These are phyloP conservation scores for Geococcyx californianus DNA, from an alignment of 2,113 vertebrate genomes.

Conservation along the genomic window DNA sequence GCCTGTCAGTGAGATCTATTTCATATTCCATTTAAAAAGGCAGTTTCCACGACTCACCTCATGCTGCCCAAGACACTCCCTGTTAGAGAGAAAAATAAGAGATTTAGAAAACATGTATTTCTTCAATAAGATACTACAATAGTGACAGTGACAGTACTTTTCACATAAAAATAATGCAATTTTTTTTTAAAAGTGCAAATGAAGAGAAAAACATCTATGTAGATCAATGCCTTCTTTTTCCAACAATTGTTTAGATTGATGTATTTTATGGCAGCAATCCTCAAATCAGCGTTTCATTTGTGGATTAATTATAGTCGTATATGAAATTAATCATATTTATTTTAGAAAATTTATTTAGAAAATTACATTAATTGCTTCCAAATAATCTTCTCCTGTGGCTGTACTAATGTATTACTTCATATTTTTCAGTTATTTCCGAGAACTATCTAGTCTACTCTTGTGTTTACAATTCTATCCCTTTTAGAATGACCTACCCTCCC, in stretches of 20 bases:
- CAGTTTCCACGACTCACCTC: slow-evolving; percentile 72
- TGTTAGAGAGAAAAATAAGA: slow-evolving; percentile 55
- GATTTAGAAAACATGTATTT: background rate
- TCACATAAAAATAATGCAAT: background rate
- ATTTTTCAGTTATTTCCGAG: background rate
- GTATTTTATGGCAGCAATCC: background rate
- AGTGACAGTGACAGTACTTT: background rate
- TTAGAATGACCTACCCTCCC: background rate
- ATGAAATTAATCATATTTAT: background rate
- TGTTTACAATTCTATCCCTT: background rate
- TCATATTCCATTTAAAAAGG: background rate
- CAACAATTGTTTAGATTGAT: background rate
- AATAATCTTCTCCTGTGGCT: background rate
- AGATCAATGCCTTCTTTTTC: background rate
- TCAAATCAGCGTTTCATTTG: background rate
- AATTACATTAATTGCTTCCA: background rate
- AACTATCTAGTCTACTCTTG: background rate
- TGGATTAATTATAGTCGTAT: background rate
- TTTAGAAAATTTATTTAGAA: background rate
- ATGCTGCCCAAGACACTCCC: slow-evolving; percentile 80
- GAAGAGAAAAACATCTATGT: background rate
- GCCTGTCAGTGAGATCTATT: background rate
- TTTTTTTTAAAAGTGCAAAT: background rate
- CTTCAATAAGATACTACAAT: background rate
- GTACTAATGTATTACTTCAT: background rate